Percentiles rank a stretch among this genome's conserved stretches.
Conservation (phyloP, 2,888 invertebrate genomes). For the Bedellia somnulentella region DNA sequence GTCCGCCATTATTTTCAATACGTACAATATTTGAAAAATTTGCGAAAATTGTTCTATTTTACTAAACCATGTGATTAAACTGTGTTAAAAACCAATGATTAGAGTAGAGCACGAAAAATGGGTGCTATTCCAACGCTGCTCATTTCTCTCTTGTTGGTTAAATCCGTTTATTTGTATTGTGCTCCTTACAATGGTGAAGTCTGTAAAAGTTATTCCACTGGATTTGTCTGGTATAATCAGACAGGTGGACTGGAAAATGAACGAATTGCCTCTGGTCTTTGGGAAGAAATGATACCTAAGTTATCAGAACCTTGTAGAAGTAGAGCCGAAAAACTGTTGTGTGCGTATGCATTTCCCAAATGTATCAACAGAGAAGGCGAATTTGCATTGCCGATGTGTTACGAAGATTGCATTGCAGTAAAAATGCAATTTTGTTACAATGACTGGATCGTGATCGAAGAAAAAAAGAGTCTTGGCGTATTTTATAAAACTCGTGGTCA, state of each 20-base stretch:
- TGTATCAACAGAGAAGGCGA: constrained; percentile 71
- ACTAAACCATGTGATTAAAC: too few relatives aligned
- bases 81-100: too few relatives aligned
- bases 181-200: constrained; percentile 85
- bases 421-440: constrained; percentile 89
- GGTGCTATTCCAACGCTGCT: neutral
- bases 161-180: constrained; percentile 72
- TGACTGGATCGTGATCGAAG: constrained; percentile 90
- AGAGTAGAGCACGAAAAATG: too few relatives aligned
- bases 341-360: constrained; percentile 90
- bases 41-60: too few relatives aligned
- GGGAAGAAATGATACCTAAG: constrained; percentile 82
- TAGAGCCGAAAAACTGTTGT: constrained; percentile 88
- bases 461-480: constrained; percentile 78
- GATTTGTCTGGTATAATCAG: constrained; percentile 78
- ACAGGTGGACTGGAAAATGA: constrained; percentile 81
- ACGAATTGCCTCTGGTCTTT: constrained; percentile 77
- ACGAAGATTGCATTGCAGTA: constrained; percentile 92
- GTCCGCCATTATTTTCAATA: constrained; percentile 48
- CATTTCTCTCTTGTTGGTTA: constrained; percentile 8
- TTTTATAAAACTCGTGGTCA: constrained; percentile 82
- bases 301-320: constrained; percentile 82
- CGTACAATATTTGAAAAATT: too few relatives aligned
- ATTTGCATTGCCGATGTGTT: constrained; percentile 76
- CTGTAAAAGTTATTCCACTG: constrained; percentile 70